Base-by-base conservation (phyloP, 2,888 invertebrate species). In the Tiphia femorata region DNA sequence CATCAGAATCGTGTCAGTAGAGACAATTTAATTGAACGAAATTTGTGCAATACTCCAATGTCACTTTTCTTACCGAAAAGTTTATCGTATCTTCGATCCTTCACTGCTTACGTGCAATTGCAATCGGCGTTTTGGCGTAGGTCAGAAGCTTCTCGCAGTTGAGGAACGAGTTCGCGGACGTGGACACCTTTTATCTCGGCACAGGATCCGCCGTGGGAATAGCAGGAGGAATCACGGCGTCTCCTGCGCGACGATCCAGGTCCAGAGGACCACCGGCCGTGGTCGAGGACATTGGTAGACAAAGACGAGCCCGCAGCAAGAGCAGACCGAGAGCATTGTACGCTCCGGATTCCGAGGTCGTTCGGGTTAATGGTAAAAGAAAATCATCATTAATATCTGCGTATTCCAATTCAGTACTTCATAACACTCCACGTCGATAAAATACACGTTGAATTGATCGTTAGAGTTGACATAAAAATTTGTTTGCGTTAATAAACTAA, bases 81-180 rank as follows among this genome's bases (percentile, higher is more conserved):
- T 43, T 57, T 48, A 27, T 16, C 37, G 12, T 8, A 16, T 37
- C 20, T 7, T 1, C 8, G 2, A 5, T 25, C 17, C 29, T 10
- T 8, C 17, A 23, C 10, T 1, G 6, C 17, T 17, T 25, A 38
- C 27, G 25, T 25, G 8, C 8, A 25, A 25, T 25, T 25, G 25
- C 25, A 25, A 25, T 25, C 8, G 25, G 25, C 33, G 42, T 62
- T 49, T 14, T 12, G 21, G 50, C 62, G 1, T 79, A 94, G 95
- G 93, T 97, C 2, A 88, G 95, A 72, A 96, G 97, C 83, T 97
- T 96, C 83, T 96, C 96, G 0, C 97, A 97, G 76, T 85, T 97
- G 48, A 89, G 96, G 42, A 95, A 96, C 82, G 97, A 97, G 81
- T 95, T 96, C 78, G 92, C 94, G 10, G 95, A 95, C 75, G 91